phyloP scores from a whole-genome alignment of 2,797 vertebrate genomes.

The Eulemur coronatus region DNA sequence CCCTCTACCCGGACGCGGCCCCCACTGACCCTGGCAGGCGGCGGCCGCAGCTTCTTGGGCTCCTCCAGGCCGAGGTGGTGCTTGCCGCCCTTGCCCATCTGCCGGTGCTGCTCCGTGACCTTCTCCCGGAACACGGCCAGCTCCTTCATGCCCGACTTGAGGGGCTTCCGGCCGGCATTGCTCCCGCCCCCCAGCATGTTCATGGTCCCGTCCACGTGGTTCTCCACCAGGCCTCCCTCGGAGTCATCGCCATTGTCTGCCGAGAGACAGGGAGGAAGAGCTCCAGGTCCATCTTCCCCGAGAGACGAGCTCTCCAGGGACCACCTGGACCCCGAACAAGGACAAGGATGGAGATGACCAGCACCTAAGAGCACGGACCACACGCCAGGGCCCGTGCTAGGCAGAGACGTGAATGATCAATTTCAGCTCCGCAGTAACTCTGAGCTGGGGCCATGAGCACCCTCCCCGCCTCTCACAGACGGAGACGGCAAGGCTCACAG shows the following conservation, averaged over 20 bases:
- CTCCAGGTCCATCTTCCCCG: neutral
- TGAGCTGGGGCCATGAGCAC: fast-evolving
- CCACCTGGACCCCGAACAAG: fast-evolving
- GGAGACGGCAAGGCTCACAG: neutral
- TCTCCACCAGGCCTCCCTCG: constrained; percentile 80
- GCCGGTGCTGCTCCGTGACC: constrained; percentile 85
- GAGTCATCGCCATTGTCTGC: constrained; percentile 82
- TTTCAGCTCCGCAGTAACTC: neutral
- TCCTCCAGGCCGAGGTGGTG: constrained; percentile 81
- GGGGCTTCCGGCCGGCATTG: constrained; percentile 74
- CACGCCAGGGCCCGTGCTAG: fast-evolving
- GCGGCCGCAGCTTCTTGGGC: constrained; percentile 84
- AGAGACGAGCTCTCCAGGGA: neutral
- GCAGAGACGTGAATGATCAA: neutral
- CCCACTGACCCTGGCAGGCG: constrained; percentile 83
- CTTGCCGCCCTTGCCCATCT: constrained; percentile 85
- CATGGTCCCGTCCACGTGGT: constrained; percentile 80
- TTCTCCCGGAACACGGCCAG: constrained; percentile 85
- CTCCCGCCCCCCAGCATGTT: constrained; percentile 77
- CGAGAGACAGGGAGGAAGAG: constrained; percentile 19
- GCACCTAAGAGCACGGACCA: neutral
- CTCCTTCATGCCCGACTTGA: constrained; percentile 84
- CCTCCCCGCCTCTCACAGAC: neutral
- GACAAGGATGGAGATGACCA: neutral
- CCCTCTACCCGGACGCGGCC: neutral